Base-by-base conservation (phyloP, 2,888 invertebrate genomes). In the Desoria tigrina region DNA sequence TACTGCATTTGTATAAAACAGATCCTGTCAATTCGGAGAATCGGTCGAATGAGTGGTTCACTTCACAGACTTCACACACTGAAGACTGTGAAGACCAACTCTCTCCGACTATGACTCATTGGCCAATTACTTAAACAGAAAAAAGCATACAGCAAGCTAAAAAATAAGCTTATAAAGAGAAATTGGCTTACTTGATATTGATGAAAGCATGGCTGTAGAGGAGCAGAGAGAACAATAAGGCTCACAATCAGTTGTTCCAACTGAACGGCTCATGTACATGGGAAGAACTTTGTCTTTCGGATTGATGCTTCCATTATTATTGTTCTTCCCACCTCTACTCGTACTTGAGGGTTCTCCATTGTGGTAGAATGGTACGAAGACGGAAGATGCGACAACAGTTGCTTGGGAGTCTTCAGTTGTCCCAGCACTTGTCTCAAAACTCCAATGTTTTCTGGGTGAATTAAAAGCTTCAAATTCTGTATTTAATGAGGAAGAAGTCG, bases 201-300 rank as follows among this genome's bases (percentile, higher is more conserved):
- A 63, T 39, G 66, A 57, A 45, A 45, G 32, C 59, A 67, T 68
- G 59, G 65, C 61, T 32, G 69, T 61, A 28, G 72, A 69, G 14
- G 70, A 63, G 54, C 74, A 74, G 14, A 74, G 56, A 32, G 73
- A 73, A 54, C 74, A 74, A 64, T 72, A 74, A n/a, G 73, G 73
- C 59, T 74, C 74, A 62, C 74, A 74, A 42, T 74, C 74, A 18
- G 67, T 53, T 60, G 67, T 53, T 60, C 65, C 60, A 45, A 54
- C 65, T 21, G 62, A 51, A 24, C 69, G 69, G 57, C 66, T 66
- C 61, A 69, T 63, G 49, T 61, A 66, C 27, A 63, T 11, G 6
- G 69, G 69, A 51, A 64, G 53, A 18, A 61, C 42, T 58, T 61
- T 69, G 42, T 59, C 56, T 21, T 27, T 50, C 42, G 53, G 42